Percentiles rank a stretch among this genome's conserved stretches.
These are phyloP conservation scores for Pterostichus madidus DNA, from an alignment of 2,888 invertebrate genomes.

Conservation along the genomic window DNA sequence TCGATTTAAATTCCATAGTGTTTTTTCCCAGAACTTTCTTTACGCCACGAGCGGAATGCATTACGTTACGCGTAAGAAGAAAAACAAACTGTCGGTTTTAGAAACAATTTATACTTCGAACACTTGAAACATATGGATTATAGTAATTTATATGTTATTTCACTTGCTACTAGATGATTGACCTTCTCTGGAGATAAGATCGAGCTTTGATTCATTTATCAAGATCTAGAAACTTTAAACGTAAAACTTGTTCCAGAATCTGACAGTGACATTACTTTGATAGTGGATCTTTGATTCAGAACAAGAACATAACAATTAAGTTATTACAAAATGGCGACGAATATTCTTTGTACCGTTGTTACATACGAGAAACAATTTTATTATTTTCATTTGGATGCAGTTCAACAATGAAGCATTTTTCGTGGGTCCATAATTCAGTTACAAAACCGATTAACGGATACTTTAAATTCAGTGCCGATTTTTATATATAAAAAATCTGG, in stretches of 20 bases:
- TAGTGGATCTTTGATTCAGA: too few species aligned
- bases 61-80: constrained; percentile 47
- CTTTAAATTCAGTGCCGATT: too few species aligned
- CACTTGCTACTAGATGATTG: neutral
- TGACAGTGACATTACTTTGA: neutral
- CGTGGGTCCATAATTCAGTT: too few species aligned
- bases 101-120: neutral
- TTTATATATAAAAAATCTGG: too few species aligned
- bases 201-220: constrained; percentile 9
- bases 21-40: constrained; percentile 64
- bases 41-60: constrained; percentile 44
- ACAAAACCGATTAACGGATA: too few species aligned
- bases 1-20: constrained; percentile 53
- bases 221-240: neutral
- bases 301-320: too few species aligned
- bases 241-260: neutral
- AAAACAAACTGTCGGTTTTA: constrained; percentile 6
- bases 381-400: too few species aligned
- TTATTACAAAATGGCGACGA: too few species aligned
- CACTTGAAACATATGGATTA: neutral
- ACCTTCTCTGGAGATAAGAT: neutral
- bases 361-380: too few species aligned
- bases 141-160: neutral
- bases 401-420: too few species aligned
- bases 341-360: too few species aligned